Evolutionary conservation across 1,140 invertebrate genomes (phyloP).

Genomic region (Zaprionus taronus): DNA sequence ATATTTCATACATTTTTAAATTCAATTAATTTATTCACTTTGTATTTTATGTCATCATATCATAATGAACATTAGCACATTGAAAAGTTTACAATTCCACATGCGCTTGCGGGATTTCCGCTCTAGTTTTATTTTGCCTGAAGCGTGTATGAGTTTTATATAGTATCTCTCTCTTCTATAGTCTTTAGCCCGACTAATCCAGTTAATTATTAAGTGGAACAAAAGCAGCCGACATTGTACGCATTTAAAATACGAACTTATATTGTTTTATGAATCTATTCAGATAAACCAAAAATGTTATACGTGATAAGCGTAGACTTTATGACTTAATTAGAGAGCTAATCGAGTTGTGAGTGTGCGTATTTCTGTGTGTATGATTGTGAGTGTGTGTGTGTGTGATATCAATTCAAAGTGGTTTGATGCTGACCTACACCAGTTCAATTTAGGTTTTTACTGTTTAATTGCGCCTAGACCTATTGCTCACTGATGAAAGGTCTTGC

Average conservation of each 20-base stretch:
- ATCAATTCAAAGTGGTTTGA: conserved; percentile 51
- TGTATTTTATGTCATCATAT: not conserved
- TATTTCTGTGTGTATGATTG: conserved; percentile 5
- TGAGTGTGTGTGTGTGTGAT: conserved; percentile 16
- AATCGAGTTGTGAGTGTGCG: conserved; percentile 1
- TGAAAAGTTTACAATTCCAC: conserved; percentile 1
- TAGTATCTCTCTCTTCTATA: not conserved
- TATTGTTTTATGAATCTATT: conserved; percentile 35
- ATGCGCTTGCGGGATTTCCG: not conserved
- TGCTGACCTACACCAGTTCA: conserved; percentile 66
- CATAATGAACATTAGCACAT: not conserved
- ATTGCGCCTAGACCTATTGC: conserved; percentile 17
- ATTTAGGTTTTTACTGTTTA: conserved; percentile 36
- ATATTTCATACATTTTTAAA: not conserved
- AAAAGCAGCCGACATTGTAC: conserved; percentile 13
- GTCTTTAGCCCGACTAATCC: conserved; percentile 31
- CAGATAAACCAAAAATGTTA: conserved; percentile 24
- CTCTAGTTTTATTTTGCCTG: conserved; percentile 3
- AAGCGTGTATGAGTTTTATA: not conserved
- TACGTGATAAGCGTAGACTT: conserved; percentile 30
- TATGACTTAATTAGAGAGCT: conserved; percentile 25
- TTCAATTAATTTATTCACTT: not conserved
- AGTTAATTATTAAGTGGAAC: conserved; percentile 8
- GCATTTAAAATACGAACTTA: conserved; percentile 12
- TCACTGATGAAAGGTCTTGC: conserved; percentile 21